Conservation (phyloP, 2,888 invertebrate genomes). For the Stenichneumon culpator region DNA sequence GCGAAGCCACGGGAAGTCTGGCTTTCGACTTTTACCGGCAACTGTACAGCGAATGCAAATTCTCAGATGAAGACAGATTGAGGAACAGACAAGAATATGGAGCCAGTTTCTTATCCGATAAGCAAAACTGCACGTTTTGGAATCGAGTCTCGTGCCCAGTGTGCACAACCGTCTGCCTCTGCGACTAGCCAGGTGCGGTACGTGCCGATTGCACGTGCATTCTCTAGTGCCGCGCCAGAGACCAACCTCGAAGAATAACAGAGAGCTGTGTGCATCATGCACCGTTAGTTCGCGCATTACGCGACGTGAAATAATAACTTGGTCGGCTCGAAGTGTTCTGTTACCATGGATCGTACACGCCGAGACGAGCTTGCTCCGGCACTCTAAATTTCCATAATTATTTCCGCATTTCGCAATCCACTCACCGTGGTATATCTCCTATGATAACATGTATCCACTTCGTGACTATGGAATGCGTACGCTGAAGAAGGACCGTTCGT, state of each 20-base stretch:
- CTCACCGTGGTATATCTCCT: slow-evolving; percentile 20
- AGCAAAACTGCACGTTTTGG: no score
- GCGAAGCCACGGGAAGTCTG: slow-evolving; percentile 29
- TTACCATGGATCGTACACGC: slow-evolving; percentile 2
- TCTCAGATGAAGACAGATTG: no score
- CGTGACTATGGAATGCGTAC: not conserved
- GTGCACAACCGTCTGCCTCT: not conserved
- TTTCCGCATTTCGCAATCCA: slow-evolving; percentile 79
- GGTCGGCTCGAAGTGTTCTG: slow-evolving; percentile 56
- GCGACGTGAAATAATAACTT: slow-evolving; percentile 69
- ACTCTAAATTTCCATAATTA: slow-evolving; percentile 77
- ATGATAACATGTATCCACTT: not conserved
- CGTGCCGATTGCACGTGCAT: slow-evolving; percentile 40
- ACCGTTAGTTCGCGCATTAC: slow-evolving; percentile 65
- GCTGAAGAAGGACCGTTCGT: not conserved
- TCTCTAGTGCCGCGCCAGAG: slow-evolving; percentile 47
- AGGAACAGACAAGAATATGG: no score
- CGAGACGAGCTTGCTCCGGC: slow-evolving; percentile 33
- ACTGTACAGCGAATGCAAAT: no score
- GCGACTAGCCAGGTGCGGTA: not conserved
- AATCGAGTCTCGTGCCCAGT: not conserved
- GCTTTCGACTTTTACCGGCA: not conserved
- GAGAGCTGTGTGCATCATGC: slow-evolving; percentile 47
- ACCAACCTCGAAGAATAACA: slow-evolving; percentile 55
- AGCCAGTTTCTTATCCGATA: no score